Evolutionary conservation across 2,113 vertebrate species (phyloP).

Genomic region (Synodontis membranacea): DNA sequence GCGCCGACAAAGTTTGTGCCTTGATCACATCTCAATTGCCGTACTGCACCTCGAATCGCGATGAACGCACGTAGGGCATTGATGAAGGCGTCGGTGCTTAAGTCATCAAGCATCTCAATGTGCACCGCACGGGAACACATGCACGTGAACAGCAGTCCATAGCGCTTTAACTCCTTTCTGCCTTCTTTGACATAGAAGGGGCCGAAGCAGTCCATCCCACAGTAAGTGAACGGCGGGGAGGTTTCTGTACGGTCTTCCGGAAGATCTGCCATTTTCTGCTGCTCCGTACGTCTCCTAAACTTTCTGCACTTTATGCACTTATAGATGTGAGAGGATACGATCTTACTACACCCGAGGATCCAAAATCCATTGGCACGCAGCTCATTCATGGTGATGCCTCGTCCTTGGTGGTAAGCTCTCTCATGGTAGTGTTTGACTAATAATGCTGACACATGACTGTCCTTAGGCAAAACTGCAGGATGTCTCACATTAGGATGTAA

Average conservation of each 20-base stretch:
- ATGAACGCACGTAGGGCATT: conserved; percentile 4
- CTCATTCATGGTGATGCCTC: conserved; percentile 32
- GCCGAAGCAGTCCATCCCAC: no score
- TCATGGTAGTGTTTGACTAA: conserved; percentile 39
- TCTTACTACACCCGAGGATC: conserved; percentile 22
- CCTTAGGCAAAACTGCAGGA: conserved; percentile 25
- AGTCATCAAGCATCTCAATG: conserved; percentile 25
- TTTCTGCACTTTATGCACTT: conserved; percentile 45
- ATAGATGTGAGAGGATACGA: conserved; percentile 30
- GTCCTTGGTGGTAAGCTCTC: conserved; percentile 33
- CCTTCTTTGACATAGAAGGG: conserved; percentile 10
- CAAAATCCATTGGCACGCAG: conserved; percentile 30
- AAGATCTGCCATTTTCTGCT: conserved; percentile 25
- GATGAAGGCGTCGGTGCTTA: conserved; percentile 14
- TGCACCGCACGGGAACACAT: conserved; percentile 27
- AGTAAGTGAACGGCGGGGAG: no score
- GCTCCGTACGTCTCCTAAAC: conserved; percentile 31
- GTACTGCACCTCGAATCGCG: background rate
- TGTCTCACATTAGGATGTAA: background rate
- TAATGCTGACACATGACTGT: conserved; percentile 29
- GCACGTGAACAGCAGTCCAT: conserved; percentile 22
- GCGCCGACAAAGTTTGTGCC: conserved; percentile 36
- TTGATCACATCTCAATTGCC: conserved; percentile 7
- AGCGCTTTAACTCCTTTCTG: background rate
- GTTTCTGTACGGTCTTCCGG: background rate